These are phyloP conservation scores for Cryptotis parvus DNA, from an alignment of 2,113 vertebrate species.

Conservation along the genomic window DNA sequence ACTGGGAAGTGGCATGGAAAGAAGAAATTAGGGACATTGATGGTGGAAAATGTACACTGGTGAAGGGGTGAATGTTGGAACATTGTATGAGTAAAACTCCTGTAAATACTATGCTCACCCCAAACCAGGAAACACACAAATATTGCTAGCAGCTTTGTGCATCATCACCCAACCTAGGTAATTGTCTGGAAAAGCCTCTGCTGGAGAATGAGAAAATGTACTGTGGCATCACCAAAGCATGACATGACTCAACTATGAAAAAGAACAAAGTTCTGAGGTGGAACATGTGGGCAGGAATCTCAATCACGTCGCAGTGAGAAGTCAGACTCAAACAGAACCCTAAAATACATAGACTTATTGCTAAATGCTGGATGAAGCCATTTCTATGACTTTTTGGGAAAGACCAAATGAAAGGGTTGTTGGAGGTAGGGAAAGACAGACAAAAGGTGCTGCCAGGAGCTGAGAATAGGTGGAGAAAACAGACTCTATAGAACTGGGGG, in stretches of 20 bases:
- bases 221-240: too few relatives aligned
- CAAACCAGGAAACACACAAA: background rate
- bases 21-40: too few relatives aligned
- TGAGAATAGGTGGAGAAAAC: background rate
- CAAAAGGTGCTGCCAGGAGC: background rate
- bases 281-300: background rate
- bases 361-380: accelerated
- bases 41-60: too few relatives aligned
- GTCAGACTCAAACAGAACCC: background rate
- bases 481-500: background rate
- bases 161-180: background rate
- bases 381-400: background rate
- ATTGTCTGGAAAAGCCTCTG: background rate
- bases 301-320: background rate
- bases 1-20: too few relatives aligned
- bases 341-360: background rate
- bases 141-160: background rate
- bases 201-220: background rate
- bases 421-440: too few relatives aligned
- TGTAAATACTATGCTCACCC: background rate
- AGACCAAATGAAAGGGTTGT: background rate
- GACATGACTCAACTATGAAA: background rate
- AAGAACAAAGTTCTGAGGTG: background rate
- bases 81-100: too few relatives aligned
- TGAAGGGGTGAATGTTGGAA: too few relatives aligned